Evolutionary conservation across 1,140 invertebrate species (phyloP), one percentile per base, ranked within the genome.

Genomic region (Drosophila sturtevanti): DNA sequence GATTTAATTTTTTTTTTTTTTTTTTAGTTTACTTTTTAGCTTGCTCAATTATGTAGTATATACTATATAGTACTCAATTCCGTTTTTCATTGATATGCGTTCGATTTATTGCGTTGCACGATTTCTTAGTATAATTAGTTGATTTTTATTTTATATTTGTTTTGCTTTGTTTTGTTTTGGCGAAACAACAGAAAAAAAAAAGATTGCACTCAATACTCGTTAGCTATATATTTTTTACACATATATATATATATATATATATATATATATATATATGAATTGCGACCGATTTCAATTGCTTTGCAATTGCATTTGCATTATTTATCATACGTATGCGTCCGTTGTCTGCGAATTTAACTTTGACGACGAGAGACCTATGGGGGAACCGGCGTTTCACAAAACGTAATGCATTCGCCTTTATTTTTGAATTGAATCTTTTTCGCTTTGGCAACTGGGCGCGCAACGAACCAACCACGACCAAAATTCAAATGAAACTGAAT

Each of bases 291-390:
- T 60, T 61, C 18, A 71, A 71, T 67, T 58, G 27, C 55, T 67
- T 72, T 64, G 64, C 59, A 73, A 79, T 73, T 81, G 79, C 74
- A 72, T 60, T 76, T 51, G 61, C 61, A 37, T 51, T 74, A 48
- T 61, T 56, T 56, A 56, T 56, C 24, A 56, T 56, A 56, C 54
- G 54, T 27, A 56, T 21, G 18, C 1, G 16, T 31, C 27, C 54
- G 54, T 16, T 56, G 22, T 27, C 54, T 35, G 6, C 27, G 27
- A 31, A 6, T 31, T 31, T 1, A 31, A 31, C 27, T 31, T 31
- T 31, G 27, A 31, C 27, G 27, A 31, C 27, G 27, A 31, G 27
- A 31, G 27, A 31, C 27, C 2, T 24, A 24, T 24, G 22, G 27
- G 27, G 0, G 2, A 4, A 56, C 54, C 54, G 54, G 54, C 54